Evolutionary conservation across 2,888 invertebrate genomes (phyloP).

Genomic region (Eristalis tenax): DNA sequence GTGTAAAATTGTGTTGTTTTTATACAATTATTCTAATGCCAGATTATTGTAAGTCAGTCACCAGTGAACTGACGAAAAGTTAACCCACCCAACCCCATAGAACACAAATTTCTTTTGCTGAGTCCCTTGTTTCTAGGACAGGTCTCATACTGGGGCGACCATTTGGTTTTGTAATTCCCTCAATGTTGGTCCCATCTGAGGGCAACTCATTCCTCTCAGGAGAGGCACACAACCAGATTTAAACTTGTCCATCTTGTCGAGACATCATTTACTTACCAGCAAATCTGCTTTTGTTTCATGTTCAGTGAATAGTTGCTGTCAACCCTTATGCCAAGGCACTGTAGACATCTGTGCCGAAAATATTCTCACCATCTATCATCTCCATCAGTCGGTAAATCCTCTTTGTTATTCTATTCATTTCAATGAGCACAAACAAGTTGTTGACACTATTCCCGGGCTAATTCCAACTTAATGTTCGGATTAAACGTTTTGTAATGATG

Average conservation of each 20-base stretch:
- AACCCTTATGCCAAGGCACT: background rate
- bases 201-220: background rate
- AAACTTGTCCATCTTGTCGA: background rate
- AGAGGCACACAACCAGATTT: background rate
- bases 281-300: background rate
- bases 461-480: conserved; percentile 33
- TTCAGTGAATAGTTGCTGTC: background rate
- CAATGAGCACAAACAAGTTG: background rate
- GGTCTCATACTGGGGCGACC: background rate
- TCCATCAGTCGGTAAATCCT: background rate
- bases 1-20: no score
- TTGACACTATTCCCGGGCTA: conserved; percentile 1
- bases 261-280: background rate
- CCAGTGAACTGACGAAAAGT: background rate
- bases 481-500: conserved; percentile 48
- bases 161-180: background rate
- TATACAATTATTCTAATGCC: background rate
- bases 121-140: background rate
- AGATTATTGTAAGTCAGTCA: background rate
- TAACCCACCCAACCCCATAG: background rate
- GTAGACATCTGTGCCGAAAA: background rate
- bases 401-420: background rate
- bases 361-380: background rate
- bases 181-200: background rate
- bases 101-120: background rate